Evolutionary conservation across 2,113 vertebrate species (phyloP), one percentile per base, ranked within the genome.

Genomic region (Thryonomys swinderianus): DNA sequence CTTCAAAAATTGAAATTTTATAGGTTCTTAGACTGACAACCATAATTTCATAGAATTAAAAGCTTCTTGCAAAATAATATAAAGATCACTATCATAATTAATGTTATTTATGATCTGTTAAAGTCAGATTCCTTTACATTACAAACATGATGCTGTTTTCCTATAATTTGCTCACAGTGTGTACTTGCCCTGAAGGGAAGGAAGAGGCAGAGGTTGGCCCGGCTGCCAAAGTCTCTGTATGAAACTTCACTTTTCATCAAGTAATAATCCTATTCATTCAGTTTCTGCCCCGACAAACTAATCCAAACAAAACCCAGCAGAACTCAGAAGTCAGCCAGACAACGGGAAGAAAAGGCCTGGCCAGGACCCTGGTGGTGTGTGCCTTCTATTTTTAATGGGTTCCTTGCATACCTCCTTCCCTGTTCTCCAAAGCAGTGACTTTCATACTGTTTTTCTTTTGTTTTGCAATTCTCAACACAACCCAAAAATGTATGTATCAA

Each of bases 1-100:
- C 32, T 37, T 83, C 8, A 67, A 92, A 96, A 90, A 67, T 10
- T 32, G 34, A 0, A 78, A 82, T 18, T 74, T 73, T 93, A 23
- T 85, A 78, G 84, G n/a, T 78, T 92, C 20, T 85, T 64, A 73
- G 67, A 59, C 67, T 94, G 66, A 30, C 25, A 85, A 79, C 37
- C 27, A 2, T 59, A 87, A 86, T 45, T 37, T 62, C 4, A 55
- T 80, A 93, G 74, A 30, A 55, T 27, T 73, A 73, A 69, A 87
- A 87, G 17, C 6, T 84, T 93, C 16, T 85, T 21, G 69, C 2
- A 76, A 94, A 85, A 40, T 61, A 80, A 48, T 86, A 80, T 81
- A 89, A 95, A 76, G 62, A 94, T 79, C 80, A 95, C 53, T 40
- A 88, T 71, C 53, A 23, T 45, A 92, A 7, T 51, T 67, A 87